These are phyloP conservation scores for Desmodus rotundus DNA, from an alignment of 2,113 vertebrate species.

Conservation along the genomic window DNA sequence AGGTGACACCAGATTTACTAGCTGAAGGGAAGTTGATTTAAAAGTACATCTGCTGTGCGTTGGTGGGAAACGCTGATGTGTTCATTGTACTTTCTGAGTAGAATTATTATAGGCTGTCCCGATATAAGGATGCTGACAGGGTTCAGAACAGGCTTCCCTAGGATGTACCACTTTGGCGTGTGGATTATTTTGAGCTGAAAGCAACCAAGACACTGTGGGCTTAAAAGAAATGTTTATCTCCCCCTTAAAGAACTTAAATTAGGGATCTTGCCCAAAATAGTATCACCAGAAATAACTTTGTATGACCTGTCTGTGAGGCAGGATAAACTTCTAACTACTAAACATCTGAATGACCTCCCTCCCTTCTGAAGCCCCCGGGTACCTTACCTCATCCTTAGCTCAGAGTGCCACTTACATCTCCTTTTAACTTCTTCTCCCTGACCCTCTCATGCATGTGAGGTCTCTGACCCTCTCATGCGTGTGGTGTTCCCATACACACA, in stretches of 20 bases:
- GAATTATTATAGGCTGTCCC: background rate
- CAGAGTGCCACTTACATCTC: background rate
- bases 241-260: background rate
- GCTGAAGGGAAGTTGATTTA: background rate
- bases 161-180: background rate
- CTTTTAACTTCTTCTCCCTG: background rate
- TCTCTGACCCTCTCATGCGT: background rate
- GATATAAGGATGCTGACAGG: background rate
- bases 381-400: background rate
- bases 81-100: background rate
- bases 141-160: background rate
- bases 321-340: background rate
- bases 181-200: background rate
- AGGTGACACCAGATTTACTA: background rate
- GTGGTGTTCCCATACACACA: background rate
- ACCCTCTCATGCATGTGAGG: background rate
- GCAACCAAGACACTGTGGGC: background rate
- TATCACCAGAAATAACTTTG: background rate
- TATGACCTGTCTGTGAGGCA: background rate
- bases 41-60: background rate
- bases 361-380: background rate
- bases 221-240: background rate
- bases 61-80: background rate
- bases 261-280: background rate
- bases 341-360: background rate